Evolutionary conservation across 2,797 vertebrate genomes (phyloP), one percentile per base, ranked within the genome.

Genomic region (Poeciliopsis infans): DNA sequence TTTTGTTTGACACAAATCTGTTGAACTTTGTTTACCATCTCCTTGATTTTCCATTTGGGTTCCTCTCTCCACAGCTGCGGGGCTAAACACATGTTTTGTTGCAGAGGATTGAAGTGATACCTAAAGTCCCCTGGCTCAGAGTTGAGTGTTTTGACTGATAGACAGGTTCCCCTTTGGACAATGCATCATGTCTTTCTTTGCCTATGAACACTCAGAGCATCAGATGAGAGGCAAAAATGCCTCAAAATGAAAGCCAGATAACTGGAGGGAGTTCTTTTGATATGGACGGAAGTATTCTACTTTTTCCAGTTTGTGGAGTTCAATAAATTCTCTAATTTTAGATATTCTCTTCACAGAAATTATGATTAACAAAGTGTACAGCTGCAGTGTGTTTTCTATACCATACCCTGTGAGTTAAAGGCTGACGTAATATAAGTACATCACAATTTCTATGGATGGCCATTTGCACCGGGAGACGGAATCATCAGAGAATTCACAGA

Each of bases 11-110:
- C 91, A 92, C 86, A 69, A 72, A 87, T 91, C 84, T 31, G 84
- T 83, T 93, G 89, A 87, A 88, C 88, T 90, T 91, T 90, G 84
- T 92, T 88, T 90, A 85, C 83, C 20, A 25, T 86, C 85, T 85
- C 89, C 87, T 92, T 91, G 88, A 89, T 93, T 91, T 89, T 86
- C 85, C 87, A 74, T 92, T 90, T 84, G 76, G 91, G 73, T 90
- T 92, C 83, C 85, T 89, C 75, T 84, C 85, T 82, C 82, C 85
- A 89, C 77, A 85, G 91, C 93, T 93, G 86, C 82, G n/a, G 92
- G 92, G 91, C 87, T 84, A 88, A 89, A 87, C 83, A 80, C 15
- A 53, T 86, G 91, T 88, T 92, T 92, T 85, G 83, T 84, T 89
- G 83, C 84, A 89, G 73, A 86, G 23, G 85, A 83, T 83, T 1